Base-by-base conservation (phyloP, 2,113 vertebrate species). In the Baryphthengus martii region DNA sequence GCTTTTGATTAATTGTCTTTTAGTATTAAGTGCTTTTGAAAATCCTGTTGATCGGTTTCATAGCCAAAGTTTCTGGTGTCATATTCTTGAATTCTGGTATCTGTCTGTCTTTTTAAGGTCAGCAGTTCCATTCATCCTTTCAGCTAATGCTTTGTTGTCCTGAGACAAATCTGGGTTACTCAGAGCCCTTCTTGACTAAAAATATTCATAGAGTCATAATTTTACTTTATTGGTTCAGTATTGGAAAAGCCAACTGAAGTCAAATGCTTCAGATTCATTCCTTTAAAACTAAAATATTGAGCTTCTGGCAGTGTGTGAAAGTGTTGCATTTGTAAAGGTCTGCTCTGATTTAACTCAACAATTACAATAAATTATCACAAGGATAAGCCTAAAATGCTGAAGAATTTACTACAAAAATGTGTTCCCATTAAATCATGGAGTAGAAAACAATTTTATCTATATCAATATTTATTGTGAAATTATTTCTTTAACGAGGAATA, bases 331-430 rank as follows among this genome's bases (percentile, higher is more conserved):
- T 61, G 40, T 62, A 91, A 62, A 83, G 26, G 78, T 6, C 28
- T 53, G 26, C 31, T 75, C 58, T 66, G 80, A 77, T 84, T 78
- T 89, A 73, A 92, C 23, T 62, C 29, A 67, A 23, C 25, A 95
- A 85, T 96, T 90, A 63, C 29, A 68, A 52, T 91, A 72, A 89
- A 91, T 96, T 68, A 85, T 58, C 74, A 53, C 39, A 56, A 35
- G 10, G 52, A 8, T 42, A 94, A 93, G 61, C 77, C 44, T 77
- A 58, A 92, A 87, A 75, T 62, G 11, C 14, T 52, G 66, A 92
- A 55, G 29, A 92, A 33, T 35, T 91, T 77, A 80, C 17, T 59
- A 71, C 67, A 74, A 74, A 62, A 75, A 81, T 61, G 7, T 59
- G 21, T 86, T 92, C 8, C 45, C 9, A 13, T 83, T 81, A 86